A percentile compares a stretch with the other conserved stretches of the same genome.
Conservation (phyloP, 1,140 invertebrate genomes). For the Popillia japonica region DNA sequence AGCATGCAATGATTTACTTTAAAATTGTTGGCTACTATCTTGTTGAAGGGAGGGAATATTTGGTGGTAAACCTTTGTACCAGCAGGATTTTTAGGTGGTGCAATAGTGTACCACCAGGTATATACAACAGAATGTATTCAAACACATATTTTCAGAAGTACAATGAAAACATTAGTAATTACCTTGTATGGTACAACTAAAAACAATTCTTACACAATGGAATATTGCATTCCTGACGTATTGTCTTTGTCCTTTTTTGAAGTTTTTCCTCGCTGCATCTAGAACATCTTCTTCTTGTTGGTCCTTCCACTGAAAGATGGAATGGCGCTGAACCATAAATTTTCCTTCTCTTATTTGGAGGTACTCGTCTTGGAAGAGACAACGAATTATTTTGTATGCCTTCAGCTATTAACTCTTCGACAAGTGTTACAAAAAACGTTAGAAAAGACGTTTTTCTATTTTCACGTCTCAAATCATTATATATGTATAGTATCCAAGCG, state of each 20-base stretch:
- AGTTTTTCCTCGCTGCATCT: slow-evolving; percentile 36
- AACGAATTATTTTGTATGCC: slow-evolving; percentile 41
- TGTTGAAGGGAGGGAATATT: too few relatives aligned
- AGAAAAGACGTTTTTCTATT: slow-evolving; percentile 41
- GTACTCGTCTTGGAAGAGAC: slow-evolving; percentile 19
- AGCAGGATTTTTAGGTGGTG: too few relatives aligned
- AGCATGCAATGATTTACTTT: too few relatives aligned
- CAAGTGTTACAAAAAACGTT: slow-evolving; percentile 44
- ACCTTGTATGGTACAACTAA: slow-evolving; percentile 41
- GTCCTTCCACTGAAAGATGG: slow-evolving; percentile 42
- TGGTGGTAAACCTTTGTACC: too few relatives aligned
- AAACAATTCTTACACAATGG: slow-evolving; percentile 47
- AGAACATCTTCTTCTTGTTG: slow-evolving; percentile 42
- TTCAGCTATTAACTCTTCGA: slow-evolving; percentile 45
- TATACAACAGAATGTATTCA: too few relatives aligned
- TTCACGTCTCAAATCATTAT: slow-evolving; percentile 41
- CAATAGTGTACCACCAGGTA: too few relatives aligned
- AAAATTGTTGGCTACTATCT: too few relatives aligned
- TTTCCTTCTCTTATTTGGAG: slow-evolving; percentile 39
- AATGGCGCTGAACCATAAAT: slow-evolving; percentile 28
- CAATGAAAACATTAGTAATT: too few relatives aligned
- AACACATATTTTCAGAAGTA: too few relatives aligned
- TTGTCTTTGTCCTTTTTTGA: slow-evolving; percentile 36
- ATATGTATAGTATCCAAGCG: slow-evolving; percentile 46
- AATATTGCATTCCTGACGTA: not conserved